A percentile compares a stretch with the other conserved stretches of the same genome.
Evolutionary conservation across 2,888 invertebrate genomes (phyloP).

Genomic region (Pocota personata): DNA sequence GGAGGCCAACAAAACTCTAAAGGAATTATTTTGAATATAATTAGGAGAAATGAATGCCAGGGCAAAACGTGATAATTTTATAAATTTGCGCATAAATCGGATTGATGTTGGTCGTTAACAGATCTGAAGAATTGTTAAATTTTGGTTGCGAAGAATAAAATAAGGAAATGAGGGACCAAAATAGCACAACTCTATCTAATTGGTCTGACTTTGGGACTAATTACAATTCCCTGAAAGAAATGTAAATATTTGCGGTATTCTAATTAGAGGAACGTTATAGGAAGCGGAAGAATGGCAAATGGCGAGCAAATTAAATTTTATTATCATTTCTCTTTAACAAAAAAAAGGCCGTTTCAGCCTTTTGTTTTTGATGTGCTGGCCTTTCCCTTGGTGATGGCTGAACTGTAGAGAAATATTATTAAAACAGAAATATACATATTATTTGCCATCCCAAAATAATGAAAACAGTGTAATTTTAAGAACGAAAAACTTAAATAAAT

Average conservation of each 20-base stretch:
- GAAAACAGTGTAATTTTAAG: too few species aligned
- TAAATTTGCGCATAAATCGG: background rate
- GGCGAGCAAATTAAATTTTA: background rate
- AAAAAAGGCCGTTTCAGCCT: background rate
- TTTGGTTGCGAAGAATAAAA: background rate
- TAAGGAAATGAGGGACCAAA: background rate
- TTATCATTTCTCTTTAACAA: background rate
- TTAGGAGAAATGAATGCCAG: background rate
- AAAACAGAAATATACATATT: too few species aligned
- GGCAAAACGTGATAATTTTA: constrained; percentile 11
- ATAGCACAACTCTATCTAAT: background rate
- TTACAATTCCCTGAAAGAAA: constrained; percentile 6
- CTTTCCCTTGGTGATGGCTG: background rate
- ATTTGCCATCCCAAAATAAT: background rate
- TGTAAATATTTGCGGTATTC: constrained; percentile 18
- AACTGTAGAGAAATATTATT: background rate
- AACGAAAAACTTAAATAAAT: background rate
- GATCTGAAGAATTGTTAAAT: background rate
- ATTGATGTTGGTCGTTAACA: background rate
- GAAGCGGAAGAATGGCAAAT: background rate
- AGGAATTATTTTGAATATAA: constrained; percentile 8
- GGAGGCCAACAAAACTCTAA: background rate
- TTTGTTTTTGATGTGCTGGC: background rate
- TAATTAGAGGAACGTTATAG: background rate
- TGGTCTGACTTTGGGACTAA: constrained; percentile 1